Conservation (phyloP, 2,797 vertebrate genomes). For the Argentina silus region DNA sequence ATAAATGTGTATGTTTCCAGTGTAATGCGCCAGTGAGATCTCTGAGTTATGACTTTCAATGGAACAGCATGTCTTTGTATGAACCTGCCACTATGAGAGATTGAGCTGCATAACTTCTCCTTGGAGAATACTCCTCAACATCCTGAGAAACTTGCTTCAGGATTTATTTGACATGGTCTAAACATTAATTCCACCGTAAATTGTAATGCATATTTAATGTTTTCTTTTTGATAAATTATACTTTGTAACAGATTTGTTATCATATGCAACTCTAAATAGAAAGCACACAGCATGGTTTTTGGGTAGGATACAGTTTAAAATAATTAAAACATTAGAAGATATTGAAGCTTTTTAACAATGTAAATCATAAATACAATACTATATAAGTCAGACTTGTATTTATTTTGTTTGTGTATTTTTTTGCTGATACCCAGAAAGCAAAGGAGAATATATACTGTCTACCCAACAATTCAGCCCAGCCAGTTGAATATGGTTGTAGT, state of each 20-base stretch:
- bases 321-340: not conserved
- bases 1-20: not conserved
- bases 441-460: not conserved
- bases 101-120: conserved; percentile 12
- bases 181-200: not conserved
- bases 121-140: not conserved
- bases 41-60: conserved; percentile 10
- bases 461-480: not conserved
- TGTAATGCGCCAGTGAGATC: not conserved
- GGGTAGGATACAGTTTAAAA: not conserved
- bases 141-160: not conserved
- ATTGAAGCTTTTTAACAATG: not conserved
- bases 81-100: conserved; percentile 1
- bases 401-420: not conserved
- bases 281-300: not conserved
- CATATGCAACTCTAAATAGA: not conserved
- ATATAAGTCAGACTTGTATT: not conserved
- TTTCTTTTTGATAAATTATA: too few species aligned
- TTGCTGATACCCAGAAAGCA: not conserved
- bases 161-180: not conserved
- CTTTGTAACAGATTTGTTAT: not conserved
- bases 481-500: conserved; percentile 24
- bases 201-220: not conserved
- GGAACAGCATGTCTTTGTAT: conserved; percentile 15
- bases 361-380: not conserved